These are phyloP conservation scores for Meloe dianella DNA, from an alignment of 2,888 invertebrate genomes.

Conservation along the genomic window DNA sequence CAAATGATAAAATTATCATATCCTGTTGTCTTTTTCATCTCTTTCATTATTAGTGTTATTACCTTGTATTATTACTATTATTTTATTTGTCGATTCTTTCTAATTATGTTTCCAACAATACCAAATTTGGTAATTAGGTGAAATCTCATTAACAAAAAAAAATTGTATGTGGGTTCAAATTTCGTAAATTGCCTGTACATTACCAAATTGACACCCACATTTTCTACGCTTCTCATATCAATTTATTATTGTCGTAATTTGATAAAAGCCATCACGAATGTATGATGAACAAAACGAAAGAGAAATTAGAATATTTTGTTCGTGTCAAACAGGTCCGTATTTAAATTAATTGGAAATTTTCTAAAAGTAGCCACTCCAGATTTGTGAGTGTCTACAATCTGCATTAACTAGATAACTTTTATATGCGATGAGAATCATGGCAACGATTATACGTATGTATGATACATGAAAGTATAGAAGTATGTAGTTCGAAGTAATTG, in stretches of 20 bases:
- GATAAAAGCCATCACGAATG: not conserved
- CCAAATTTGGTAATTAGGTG: constrained; percentile 14
- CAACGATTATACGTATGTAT: too few relatives aligned
- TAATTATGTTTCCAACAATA: not conserved
- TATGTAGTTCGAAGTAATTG: too few relatives aligned
- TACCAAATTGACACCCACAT: constrained; percentile 24
- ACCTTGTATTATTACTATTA: not conserved
- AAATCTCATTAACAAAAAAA: constrained; percentile 25
- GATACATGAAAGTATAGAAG: too few relatives aligned
- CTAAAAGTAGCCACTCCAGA: not conserved
- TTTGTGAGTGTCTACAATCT: too few relatives aligned
- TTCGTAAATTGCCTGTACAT: constrained; percentile 30
- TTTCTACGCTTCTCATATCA: constrained; percentile 4
- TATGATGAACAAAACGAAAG: not conserved
- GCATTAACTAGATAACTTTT: too few relatives aligned
- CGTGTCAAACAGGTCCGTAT: not conserved
- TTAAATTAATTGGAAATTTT: not conserved
- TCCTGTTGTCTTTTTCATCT: not conserved
- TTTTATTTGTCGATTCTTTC: not conserved
- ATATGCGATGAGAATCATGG: too few relatives aligned
- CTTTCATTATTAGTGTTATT: not conserved
- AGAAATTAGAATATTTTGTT: not conserved
- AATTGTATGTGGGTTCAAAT: constrained; percentile 26
- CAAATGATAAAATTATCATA: constrained; percentile 3
- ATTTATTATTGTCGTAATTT: constrained; percentile 2